Conservation (phyloP, 2,888 invertebrate species). For the Deilephila porcellus region DNA sequence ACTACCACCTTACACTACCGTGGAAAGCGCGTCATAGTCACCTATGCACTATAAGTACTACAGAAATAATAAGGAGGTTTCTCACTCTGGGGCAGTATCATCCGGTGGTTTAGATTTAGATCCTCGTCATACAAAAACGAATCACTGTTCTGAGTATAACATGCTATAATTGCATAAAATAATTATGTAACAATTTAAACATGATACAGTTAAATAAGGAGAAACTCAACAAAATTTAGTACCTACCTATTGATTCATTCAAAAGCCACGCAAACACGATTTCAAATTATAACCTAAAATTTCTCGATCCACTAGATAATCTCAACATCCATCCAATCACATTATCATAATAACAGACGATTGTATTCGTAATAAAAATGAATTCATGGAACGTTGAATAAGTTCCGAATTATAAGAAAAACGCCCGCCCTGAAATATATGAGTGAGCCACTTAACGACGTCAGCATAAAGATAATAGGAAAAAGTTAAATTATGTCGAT, state of each 20-base stretch:
- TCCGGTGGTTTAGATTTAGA: too few species aligned
- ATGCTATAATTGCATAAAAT: too few species aligned
- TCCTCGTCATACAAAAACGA: too few species aligned
- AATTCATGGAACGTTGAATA: constrained; percentile 40
- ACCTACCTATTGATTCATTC: not conserved
- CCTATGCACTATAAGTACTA: too few species aligned
- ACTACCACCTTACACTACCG: too few species aligned
- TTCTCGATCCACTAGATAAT: not conserved
- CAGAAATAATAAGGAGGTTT: too few species aligned
- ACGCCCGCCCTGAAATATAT: constrained; percentile 69
- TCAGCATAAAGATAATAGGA: constrained; percentile 84
- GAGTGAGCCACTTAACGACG: constrained; percentile 72
- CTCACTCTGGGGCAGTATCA: too few species aligned
- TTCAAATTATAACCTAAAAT: not conserved
- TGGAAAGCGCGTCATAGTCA: too few species aligned
- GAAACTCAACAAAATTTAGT: too few species aligned
- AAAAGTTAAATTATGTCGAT: constrained; percentile 85
- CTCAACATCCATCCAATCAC: constrained; percentile 12
- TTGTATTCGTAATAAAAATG: constrained; percentile 43
- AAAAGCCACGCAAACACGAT: not conserved
- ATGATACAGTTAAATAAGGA: too few species aligned
- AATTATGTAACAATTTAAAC: too few species aligned
- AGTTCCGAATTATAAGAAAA: constrained; percentile 64
- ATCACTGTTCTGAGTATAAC: too few species aligned
- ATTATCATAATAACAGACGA: constrained; percentile 43